These are phyloP conservation scores for Ennomos quercinarius DNA, from an alignment of 2,888 invertebrate genomes.

Conservation along the genomic window DNA sequence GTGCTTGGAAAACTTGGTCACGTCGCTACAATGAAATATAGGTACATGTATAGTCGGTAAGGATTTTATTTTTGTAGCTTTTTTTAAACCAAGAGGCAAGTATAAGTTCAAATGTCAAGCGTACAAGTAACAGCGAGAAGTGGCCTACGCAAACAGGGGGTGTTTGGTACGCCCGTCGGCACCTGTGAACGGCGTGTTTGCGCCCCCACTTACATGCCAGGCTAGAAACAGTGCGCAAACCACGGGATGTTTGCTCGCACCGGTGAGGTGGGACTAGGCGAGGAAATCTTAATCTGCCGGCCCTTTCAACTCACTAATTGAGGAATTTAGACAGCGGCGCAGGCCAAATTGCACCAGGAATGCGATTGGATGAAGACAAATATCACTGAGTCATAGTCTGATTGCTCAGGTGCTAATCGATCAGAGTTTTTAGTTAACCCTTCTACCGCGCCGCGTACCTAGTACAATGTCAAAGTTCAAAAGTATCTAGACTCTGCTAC, in stretches of 20 bases:
- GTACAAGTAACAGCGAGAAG: constrained; percentile 55
- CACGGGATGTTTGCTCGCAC: constrained; percentile 65
- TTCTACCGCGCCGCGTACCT: too few relatives aligned
- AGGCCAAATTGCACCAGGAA: constrained; percentile 41
- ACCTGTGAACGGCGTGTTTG: constrained; percentile 75
- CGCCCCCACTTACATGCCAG: constrained; percentile 74
- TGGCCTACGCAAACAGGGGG: constrained; percentile 70
- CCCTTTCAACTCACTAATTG: constrained; percentile 56
- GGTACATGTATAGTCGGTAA: too few relatives aligned
- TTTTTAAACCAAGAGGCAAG: constrained; percentile 21
- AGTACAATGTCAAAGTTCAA: background rate
- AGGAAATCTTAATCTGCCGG: constrained; percentile 77
- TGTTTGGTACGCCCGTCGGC: constrained; percentile 59
- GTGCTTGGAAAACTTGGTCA: too few relatives aligned
- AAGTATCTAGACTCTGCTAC: too few relatives aligned
- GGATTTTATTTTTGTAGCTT: too few relatives aligned
- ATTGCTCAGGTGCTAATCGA: constrained; percentile 4
- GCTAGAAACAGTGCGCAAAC: constrained; percentile 76
- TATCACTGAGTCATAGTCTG: constrained; percentile 25
- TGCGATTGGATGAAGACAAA: constrained; percentile 38
- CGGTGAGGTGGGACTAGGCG: constrained; percentile 60
- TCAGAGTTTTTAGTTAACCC: constrained; percentile 1
- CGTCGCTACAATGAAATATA: too few relatives aligned
- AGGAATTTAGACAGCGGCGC: constrained; percentile 46
- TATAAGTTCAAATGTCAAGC: constrained; percentile 63